Evolutionary conservation across 2,113 vertebrate species (phyloP).

Genomic region (Chloebia gouldiae): DNA sequence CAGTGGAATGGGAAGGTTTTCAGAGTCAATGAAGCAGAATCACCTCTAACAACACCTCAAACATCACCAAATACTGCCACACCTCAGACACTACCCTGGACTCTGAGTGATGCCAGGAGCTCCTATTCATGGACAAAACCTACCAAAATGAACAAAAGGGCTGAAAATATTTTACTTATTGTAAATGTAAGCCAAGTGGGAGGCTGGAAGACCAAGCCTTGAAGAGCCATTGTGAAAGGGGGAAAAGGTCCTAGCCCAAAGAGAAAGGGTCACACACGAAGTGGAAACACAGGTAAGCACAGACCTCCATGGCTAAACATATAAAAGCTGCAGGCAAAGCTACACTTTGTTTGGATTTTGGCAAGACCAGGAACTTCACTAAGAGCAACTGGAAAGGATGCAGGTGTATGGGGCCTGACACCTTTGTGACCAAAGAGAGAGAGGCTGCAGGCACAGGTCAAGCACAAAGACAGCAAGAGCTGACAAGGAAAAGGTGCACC

Average conservation of each 20-base stretch:
- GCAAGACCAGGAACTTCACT: neutral
- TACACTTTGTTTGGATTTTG: neutral
- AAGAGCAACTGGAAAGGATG: neutral
- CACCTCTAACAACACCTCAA: neutral
- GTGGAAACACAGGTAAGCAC: neutral
- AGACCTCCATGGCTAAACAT: neutral
- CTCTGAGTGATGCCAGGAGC: neutral
- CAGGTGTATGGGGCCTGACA: accelerated
- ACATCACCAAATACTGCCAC: neutral
- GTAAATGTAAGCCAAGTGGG: neutral
- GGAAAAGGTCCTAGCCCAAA: neutral
- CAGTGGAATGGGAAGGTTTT: neutral
- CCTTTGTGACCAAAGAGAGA: neutral
- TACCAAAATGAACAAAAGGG: neutral
- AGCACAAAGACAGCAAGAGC: neutral
- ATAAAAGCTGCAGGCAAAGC: neutral
- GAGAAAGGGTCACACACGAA: neutral
- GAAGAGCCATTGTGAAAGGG: neutral
- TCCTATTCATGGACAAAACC: neutral
- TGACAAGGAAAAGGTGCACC: neutral
- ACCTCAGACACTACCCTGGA: neutral
- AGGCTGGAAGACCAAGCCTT: neutral
- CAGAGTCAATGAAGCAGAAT: neutral
- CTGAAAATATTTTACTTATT: neutral
- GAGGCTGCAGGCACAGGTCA: neutral